Percentiles rank a stretch among this genome's conserved stretches.
Conservation (phyloP, 2,113 vertebrate species). For the Toxotes chatareus region DNA sequence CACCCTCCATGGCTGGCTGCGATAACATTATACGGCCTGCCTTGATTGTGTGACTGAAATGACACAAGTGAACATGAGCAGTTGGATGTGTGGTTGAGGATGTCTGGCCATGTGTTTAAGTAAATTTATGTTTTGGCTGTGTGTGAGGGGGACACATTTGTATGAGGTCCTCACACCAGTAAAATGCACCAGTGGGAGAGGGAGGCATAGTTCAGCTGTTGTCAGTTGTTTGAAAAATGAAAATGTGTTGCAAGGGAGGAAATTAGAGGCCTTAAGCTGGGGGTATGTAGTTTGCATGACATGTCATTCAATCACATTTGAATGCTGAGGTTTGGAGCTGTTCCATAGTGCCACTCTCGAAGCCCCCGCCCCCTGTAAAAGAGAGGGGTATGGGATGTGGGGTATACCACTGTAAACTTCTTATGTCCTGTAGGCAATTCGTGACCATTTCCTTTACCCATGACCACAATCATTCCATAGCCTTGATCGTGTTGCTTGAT, state of each 20-base stretch:
- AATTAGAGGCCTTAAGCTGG: not conserved
- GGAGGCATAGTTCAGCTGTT: not conserved
- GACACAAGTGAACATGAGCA: slow-evolving; percentile 6
- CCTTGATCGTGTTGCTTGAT: too few species aligned
- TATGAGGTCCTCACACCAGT: not conserved
- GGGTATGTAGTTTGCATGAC: not conserved
- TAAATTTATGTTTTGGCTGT: not conserved
- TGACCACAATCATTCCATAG: too few species aligned
- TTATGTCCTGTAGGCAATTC: not conserved
- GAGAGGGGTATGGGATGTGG: too few species aligned
- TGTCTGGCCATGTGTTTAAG: not conserved
- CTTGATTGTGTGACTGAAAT: slow-evolving; percentile 11
- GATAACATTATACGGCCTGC: slow-evolving; percentile 26
- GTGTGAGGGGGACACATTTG: not conserved
- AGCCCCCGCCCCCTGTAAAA: too few species aligned
- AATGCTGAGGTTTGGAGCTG: too few species aligned
- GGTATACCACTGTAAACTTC: too few species aligned
- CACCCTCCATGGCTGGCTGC: slow-evolving; percentile 9
- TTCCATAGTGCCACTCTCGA: too few species aligned
- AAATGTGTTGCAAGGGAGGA: too few species aligned
- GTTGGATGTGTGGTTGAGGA: not conserved
- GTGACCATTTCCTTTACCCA: not conserved
- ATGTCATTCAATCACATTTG: too few species aligned
- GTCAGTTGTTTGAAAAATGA: not conserved
- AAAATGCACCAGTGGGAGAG: not conserved